phyloP scores from a whole-genome alignment of 2,113 vertebrate species.

The Gasterosteus nipponicus region DNA sequence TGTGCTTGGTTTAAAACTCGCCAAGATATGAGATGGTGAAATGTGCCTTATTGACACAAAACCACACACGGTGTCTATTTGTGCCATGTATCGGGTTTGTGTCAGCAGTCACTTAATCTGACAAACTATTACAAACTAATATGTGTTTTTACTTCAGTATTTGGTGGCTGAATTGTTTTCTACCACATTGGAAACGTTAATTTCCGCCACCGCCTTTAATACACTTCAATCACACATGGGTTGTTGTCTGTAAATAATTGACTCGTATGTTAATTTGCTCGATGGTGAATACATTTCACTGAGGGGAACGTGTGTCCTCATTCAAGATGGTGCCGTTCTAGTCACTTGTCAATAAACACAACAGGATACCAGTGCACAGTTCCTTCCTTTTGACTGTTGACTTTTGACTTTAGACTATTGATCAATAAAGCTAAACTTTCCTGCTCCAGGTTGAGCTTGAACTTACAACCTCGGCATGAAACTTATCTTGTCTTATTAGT shows the following conservation, averaged over 20 bases:
- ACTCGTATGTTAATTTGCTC: constrained; percentile 75
- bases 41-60: constrained; percentile 86
- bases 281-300: constrained; percentile 76
- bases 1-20: constrained; percentile 38
- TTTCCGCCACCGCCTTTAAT: constrained; percentile 37
- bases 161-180: constrained; percentile 18
- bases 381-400: neutral
- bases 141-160: constrained; percentile 22
- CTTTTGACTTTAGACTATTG: neutral
- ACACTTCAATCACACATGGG: constrained; percentile 24
- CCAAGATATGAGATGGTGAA: constrained; percentile 52
- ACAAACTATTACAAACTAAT: constrained; percentile 14
- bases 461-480: constrained; percentile 15
- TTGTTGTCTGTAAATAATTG: constrained; percentile 66
- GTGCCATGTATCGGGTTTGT: constrained; percentile 10
- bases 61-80: constrained; percentile 37
- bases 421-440: rapidly evolving
- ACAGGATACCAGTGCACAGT: neutral
- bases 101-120: constrained; percentile 9
- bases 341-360: constrained; percentile 78
- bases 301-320: constrained; percentile 71
- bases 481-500: constrained; percentile 1
- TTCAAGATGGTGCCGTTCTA: constrained; percentile 90
- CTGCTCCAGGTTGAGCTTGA: constrained; percentile 10
- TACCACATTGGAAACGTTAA: constrained; percentile 13